Conservation (phyloP, 2,888 invertebrate species). For the Pachymerium ferrugineum region DNA sequence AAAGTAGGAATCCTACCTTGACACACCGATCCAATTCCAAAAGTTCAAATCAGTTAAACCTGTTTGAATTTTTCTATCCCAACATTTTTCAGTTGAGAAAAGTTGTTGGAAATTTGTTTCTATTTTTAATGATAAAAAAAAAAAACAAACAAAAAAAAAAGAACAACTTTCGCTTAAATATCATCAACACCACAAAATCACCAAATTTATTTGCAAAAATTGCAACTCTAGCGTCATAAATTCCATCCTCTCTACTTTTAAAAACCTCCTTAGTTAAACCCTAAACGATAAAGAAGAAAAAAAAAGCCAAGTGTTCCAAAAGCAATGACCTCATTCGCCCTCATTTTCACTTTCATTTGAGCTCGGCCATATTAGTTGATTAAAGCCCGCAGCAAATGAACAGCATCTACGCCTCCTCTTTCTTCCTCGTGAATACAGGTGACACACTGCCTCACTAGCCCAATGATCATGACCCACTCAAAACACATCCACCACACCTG, state of each 20-base stretch:
- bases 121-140: background rate
- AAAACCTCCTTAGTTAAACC: no score
- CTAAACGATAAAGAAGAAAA: background rate
- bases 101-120: no score
- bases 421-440: slow-evolving; percentile 19
- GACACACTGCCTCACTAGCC: slow-evolving; percentile 22
- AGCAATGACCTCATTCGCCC: background rate
- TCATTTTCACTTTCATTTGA: background rate
- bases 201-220: no score
- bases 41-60: background rate
- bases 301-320: background rate
- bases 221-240: no score
- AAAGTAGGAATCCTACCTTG: slow-evolving; percentile 3
- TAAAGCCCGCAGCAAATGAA: background rate
- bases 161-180: no score
- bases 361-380: background rate
- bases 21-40: slow-evolving; percentile 11
- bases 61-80: no score
- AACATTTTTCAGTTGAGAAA: no score
- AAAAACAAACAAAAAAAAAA: background rate
- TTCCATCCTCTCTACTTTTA: no score
- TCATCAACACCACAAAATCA: no score
- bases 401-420: background rate
- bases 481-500: slow-evolving; percentile 23
- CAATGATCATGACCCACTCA: slow-evolving; percentile 22